Base-by-base conservation (phyloP, 2,113 vertebrate species). In the Penelope pileata region DNA sequence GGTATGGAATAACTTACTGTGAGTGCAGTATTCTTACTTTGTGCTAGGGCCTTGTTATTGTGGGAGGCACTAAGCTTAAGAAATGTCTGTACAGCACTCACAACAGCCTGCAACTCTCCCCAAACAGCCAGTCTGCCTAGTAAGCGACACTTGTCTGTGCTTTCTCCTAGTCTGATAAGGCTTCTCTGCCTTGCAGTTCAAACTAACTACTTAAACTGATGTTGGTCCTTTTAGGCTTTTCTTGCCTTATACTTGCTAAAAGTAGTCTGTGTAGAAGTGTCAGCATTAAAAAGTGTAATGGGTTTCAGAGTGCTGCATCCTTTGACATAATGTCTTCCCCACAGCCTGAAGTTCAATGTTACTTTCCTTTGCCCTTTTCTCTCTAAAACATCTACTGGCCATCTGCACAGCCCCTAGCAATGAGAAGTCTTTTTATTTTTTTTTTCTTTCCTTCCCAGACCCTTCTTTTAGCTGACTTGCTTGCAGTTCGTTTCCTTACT, bases 121-220 rank as follows among this genome's bases (percentile, higher is more conserved):
- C 83, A 50, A 81, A 83, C 79, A 89, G 62, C 76, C 76, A 58
- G 16, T 63, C 58, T 90, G 17, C 60, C 73, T 74, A 93, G 67
- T 54, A 90, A 80, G 47, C 83, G 64, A 54, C 58, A 75, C 47
- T 88, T 86, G 30, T 56, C 72, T 42, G 3, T 80, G 68, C 68
- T 90, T 88, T 92, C 92, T 90, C 90, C 90, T 93, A 58, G 75
- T 91, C 59, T 47, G 69, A 36, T 54, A 83, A 80, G 45, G 59
- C 79, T 54, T 43, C 66, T 73, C 70, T 88, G 63, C 90, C 72
- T 77, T 77, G 19, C 11, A 36, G 8, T 42, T 95, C 59, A 47
- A 59, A 60, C 48, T 92, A 67, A 83, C 56, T 58, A 26, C 77
- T 94, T 79, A 66, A 86, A 70, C 45, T 79, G 60, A 82, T 82